Evolutionary conservation across 2,113 vertebrate genomes (phyloP), one percentile per base, ranked within the genome.

Genomic region (Hydrolagus affinis): DNA sequence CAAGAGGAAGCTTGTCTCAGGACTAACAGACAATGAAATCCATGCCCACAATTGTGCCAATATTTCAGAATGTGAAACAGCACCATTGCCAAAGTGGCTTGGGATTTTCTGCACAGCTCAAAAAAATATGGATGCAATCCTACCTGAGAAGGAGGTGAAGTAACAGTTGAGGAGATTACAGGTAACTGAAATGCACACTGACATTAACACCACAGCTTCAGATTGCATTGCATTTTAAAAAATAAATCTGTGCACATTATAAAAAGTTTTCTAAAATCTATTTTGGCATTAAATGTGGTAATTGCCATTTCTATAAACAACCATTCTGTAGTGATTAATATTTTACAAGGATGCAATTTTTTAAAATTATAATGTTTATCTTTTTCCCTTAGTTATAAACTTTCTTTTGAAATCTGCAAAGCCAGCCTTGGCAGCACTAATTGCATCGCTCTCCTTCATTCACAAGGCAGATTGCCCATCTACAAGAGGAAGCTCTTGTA

Each of bases 401-500:
- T 86, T 83, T 71, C 62, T 57, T 86, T 87, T 87, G 85, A 89
- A 89, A 90, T 86, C 87, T 88, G 87, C 87, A 62, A 0, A 1
- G 87, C 86, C 56, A 86, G 17, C 89, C 88, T 89, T 59, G 91
- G 89, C 86, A 90, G 57, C 71, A 90, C 87, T 93, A 93, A 93
- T 88, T 90, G 89, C 88, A 87, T 32, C 28, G 28, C 89, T 91
- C 89, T 91, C 88, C 86, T 57, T 92, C 88, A 76, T 87, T 86
- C 8, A 44, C 57, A 88, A 91, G 88, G 90, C 87, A 91, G 89
- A 88, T 57, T 87, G 88, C 87, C 85, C 83, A 90, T 90, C 87
- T 88, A 88, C 85, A 73, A 57, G 87, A 88, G 89, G 90, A 94
- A 91, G 88, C 91, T 86, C 89, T 91, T 85, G 62, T 87, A 89